Evolutionary conservation across 1,140 invertebrate species (phyloP).

Genomic region (Kradibia gibbosae): DNA sequence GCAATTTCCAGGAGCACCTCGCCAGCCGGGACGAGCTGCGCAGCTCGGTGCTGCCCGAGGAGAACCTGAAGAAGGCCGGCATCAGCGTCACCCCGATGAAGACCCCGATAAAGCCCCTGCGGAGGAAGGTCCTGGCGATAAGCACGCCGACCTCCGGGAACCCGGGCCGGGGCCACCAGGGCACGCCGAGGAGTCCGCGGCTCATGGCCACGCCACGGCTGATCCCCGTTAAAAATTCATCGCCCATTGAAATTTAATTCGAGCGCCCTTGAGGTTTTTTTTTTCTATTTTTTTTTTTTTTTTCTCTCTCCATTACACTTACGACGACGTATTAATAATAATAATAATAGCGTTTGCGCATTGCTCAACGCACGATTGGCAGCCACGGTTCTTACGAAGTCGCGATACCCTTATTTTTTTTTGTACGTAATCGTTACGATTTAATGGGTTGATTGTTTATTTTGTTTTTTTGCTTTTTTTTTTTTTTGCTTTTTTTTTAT

Average conservation of each 20-base stretch:
- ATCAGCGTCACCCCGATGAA: conserved; percentile 51
- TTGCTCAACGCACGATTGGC: too few species aligned
- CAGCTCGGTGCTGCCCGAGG: conserved; percentile 64
- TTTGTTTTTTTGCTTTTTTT: too few species aligned
- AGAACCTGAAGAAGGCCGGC: conserved; percentile 51
- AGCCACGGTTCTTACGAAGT: too few species aligned
- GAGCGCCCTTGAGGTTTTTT: too few species aligned
- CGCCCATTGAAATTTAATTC: conserved; percentile 40
- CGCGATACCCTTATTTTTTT: too few species aligned
- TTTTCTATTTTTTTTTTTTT: too few species aligned
- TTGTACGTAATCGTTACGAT: conserved; percentile 2
- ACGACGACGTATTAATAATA: too few species aligned
- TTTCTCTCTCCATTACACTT: too few species aligned
- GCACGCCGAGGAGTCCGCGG: conserved; percentile 55
- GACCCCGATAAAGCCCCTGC: conserved; percentile 65
- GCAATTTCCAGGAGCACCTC: conserved; percentile 67
- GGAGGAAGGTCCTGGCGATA: conserved; percentile 54
- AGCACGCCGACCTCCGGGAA: conserved; percentile 51
- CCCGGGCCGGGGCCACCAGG: conserved; percentile 38
- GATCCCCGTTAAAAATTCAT: conserved; percentile 28
- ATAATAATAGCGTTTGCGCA: too few species aligned
- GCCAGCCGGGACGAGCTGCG: conserved; percentile 62
- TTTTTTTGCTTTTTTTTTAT: too few species aligned
- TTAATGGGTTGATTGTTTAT: not conserved
- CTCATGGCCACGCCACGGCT: conserved; percentile 51